Conservation (phyloP, 2,113 vertebrate species). For the Megaceryle maxima region DNA sequence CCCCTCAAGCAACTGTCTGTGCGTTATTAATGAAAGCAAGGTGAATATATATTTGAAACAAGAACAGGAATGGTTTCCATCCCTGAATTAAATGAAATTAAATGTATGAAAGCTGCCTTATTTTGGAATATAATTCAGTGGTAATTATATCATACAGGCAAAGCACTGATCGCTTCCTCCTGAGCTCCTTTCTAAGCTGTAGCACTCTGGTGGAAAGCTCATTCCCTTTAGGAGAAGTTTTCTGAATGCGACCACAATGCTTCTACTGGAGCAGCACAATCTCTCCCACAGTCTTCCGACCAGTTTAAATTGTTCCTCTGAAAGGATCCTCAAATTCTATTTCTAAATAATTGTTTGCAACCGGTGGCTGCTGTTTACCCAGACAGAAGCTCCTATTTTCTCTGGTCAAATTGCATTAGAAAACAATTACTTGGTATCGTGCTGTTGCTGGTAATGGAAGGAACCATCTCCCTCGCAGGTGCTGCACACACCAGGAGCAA, state of each 20-base stretch:
- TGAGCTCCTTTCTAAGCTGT: not conserved
- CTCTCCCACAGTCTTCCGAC: not conserved
- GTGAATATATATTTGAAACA: not conserved
- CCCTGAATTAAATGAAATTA: not conserved
- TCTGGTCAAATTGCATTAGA: not conserved
- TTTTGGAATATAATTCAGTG: not conserved
- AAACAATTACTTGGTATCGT: not conserved
- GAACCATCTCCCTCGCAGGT: not conserved
- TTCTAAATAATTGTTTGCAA: not conserved
- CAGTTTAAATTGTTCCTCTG: not conserved
- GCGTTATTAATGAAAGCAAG: not conserved
- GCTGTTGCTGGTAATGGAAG: not conserved
- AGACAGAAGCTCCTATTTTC: not conserved
- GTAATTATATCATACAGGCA: not conserved
- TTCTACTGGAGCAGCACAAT: not conserved
- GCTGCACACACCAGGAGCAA: not conserved
- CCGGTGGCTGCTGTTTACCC: not conserved
- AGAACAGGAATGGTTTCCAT: not conserved
- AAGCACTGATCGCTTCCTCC: not conserved
- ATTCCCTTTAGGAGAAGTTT: not conserved
- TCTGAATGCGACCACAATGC: not conserved
- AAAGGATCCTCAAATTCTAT: not conserved
- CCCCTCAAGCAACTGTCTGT: not conserved
- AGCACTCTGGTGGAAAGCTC: not conserved
- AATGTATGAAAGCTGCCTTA: not conserved